Conservation (phyloP, 1,140 invertebrate species). For the Tribolium castaneum region DNA sequence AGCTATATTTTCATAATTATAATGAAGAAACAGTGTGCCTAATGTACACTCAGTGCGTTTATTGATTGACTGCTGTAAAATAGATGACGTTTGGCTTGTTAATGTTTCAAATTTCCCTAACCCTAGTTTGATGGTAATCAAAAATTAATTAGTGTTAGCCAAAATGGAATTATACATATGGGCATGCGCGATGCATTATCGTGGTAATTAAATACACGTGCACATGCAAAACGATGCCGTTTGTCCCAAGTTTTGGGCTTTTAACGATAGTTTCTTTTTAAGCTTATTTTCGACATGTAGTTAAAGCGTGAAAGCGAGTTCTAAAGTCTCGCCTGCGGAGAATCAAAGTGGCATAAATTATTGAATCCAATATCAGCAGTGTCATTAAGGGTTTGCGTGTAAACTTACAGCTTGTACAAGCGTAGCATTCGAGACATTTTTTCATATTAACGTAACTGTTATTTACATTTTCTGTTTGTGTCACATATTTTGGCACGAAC, state of each 20-base stretch:
- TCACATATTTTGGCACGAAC: conserved; percentile 7
- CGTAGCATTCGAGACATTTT: conserved; percentile 27
- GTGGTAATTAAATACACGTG: neutral
- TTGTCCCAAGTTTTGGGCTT: neutral
- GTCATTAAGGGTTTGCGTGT: conserved; percentile 33
- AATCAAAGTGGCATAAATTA: conserved; percentile 28
- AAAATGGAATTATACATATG: conserved; percentile 20
- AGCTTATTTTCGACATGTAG: neutral
- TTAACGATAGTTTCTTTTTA: conserved; percentile 8
- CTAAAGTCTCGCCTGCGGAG: neutral
- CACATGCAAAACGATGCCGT: neutral
- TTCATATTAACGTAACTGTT: conserved; percentile 7
- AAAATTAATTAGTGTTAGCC: conserved; percentile 26
- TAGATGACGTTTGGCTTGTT: conserved; percentile 13
- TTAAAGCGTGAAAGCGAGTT: conserved; percentile 7
- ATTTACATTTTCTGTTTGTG: conserved; percentile 34
- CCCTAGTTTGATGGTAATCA: conserved; percentile 19
- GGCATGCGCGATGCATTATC: conserved; percentile 1
- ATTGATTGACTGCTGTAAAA: conserved; percentile 22
- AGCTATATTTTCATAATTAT: neutral
- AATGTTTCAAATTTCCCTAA: conserved; percentile 27
- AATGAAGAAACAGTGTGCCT: neutral
- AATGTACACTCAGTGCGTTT: neutral
- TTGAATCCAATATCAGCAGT: conserved; percentile 32
- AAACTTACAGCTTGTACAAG: conserved; percentile 30